Base-by-base conservation (phyloP, 2,888 invertebrate species). In the Listrodromus nycthemerus region DNA sequence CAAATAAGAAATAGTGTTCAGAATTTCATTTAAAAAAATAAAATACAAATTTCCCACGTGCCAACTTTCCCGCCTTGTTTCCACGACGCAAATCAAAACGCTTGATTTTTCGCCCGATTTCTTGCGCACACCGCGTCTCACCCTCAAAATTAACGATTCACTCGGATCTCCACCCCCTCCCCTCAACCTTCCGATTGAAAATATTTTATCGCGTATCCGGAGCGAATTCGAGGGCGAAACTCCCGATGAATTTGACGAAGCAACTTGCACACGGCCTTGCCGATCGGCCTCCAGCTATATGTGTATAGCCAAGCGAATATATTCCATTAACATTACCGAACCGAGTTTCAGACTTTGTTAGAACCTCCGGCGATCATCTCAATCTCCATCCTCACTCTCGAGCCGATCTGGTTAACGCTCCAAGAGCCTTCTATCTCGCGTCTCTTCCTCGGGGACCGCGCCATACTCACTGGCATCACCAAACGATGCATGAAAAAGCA, bases 401-500 rank as follows among this genome's bases (percentile, higher is more conserved):
- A 19, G 13, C 41, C 67, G 27, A 55, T 76, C 69, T 61, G 70
- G 45, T 69, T 61, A 75, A 80, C 77, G 80, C 73, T 63, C 80
- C 73, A 74, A 74, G 21, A 41, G 69, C 55, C 48, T 66, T 50
- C 83, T 80, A 77, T 78, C 80, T 74, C 63, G 70, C 52, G 48
- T 10, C 52, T 61, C 66, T 71, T 84, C 81, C 84, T 76, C 75
- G 78, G 81, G 79, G 84, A 81, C 73, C 10, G 24, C 10, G 24
- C 73, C 69, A 33, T 66, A 66, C 61, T 21, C 52, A 19, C 80
- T 41, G 73, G 70, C 78, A 71, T 66, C 75, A 70, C 75, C 81
- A 76, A 84, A 84, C 84, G 81, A 84, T 76, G 81, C 84, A 84
- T 81, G 81, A 84, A 84, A 84, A 84, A 81, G 81, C 84, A 84